Base-by-base conservation (phyloP, 2,888 invertebrate species). In the Leucophora obtusa region DNA sequence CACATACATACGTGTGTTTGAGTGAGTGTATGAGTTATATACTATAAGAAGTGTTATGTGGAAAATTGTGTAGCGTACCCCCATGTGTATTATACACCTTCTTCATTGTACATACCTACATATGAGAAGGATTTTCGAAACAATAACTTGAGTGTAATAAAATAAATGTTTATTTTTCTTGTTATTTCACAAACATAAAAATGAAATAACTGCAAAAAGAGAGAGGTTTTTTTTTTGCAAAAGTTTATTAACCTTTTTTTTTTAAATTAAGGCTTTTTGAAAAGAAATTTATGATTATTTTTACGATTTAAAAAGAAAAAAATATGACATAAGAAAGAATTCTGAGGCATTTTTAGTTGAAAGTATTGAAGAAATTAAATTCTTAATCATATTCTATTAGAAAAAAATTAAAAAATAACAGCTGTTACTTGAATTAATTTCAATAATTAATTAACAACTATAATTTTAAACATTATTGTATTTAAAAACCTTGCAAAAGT, bases 231-330 rank as follows among this genome's bases (percentile, higher is more conserved):
- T 51, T 24, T 51, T 24, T 24, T 11, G 1, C 2, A 9, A 21
- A 62, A 69, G 68, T 62, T 75, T 56, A 69, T 62, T 69, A 47
- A 56, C 68, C 68, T 56, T 68, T 56, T 68, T 56, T 68, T 56
- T 21, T 28, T 47, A 72, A 62, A 63, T 33, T 35, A 51, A 33
- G 11, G 50, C 35, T 60, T 17, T 21, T n/a, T 7, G 9, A 53
- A 53, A 9, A 11, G n/a, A 53, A 6, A 35, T 38, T 38, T 38
- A 14, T 11, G 14, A 11, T 10, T 38, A 38, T 11, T 38, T 38
- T 38, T 38, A 28, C 28, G 28, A 28, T 28, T 28, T 28, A 28
- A 28, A 6, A 28, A 6, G 28, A 7, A 7, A 28, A 28, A 2
- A 24, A 24, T 2, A 7, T 28, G 28, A 7, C 28, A 28, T 28